Evolutionary conservation across 2,888 invertebrate species (phyloP), one percentile per base, ranked within the genome.

Genomic region (Epistrophe grossulariae): DNA sequence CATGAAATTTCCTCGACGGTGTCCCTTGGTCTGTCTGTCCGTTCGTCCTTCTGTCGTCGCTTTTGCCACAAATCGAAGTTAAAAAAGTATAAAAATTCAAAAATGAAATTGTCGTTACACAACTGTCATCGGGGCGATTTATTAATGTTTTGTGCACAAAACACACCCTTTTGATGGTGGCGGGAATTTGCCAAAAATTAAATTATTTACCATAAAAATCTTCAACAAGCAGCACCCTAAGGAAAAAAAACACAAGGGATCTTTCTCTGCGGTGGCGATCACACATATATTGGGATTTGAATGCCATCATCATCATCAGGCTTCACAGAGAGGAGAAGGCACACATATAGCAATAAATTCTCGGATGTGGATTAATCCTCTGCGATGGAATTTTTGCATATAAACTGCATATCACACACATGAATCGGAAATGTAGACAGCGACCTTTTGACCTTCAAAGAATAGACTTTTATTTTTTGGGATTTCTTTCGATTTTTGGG

Each of bases 81-180:
- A 31, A 59, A 52, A 38, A 40, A 24, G 66, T 24, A 60, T n/a
- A 68, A 45, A 57, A 45, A 79, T 50, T 76, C 64, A 28, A 68
- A 83, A 79, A 83, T 83, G 59, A 83, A 87, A 83, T 72, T 55
- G 55, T 87, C 87, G 87, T 83, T 87, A 85, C 85, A 85, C 60
- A 87, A 87, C 83, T 87, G 87, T 87, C 87, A 87, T 35, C 84
- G 71, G 38, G 38, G 60, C 71, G 60, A 87, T 87, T 83, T 87
- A 87, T 87, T 52, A 73, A 76, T 79, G 48, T 35, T 57, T 24
- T 40, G 40, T 24, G 66, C 35, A 17, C 17, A 66, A 31, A 35
- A 66, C 76, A 83, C 87, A 87, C 87, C 83, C 72, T 83, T 82
- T 71, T n/a, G n/a, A 24, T 59, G 52, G 40, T 83, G 87, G 70